These are phyloP conservation scores for Cephus sareptanus DNA, from an alignment of 2,888 invertebrate genomes.

Conservation along the genomic window DNA sequence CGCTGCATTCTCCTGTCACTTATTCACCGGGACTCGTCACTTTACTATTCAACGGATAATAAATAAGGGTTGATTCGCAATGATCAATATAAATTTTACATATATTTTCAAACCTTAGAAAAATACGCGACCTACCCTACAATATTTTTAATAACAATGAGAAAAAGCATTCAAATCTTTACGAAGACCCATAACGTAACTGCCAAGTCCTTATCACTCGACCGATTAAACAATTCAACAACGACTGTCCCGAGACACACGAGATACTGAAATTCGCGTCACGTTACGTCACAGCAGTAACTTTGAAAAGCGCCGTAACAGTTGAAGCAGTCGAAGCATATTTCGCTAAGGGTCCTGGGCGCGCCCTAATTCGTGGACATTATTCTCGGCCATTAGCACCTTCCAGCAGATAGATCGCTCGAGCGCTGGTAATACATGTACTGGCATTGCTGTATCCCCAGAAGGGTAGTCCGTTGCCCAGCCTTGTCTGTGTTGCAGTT, in stretches of 20 bases:
- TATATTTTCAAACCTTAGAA: background rate
- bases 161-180: no score
- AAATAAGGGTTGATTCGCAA: background rate
- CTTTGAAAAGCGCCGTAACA: background rate
- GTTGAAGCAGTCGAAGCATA: background rate
- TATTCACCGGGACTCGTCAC: background rate
- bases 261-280: background rate
- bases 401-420: background rate
- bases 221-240: background rate
- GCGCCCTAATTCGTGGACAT: background rate
- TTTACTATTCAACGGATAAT: background rate
- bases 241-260: background rate
- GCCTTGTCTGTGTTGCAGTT: constrained; percentile 44
- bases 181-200: background rate
- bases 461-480: constrained; percentile 36
- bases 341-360: background rate
- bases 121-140: background rate
- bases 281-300: background rate
- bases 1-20: background rate
- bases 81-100: background rate
- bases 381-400: constrained; percentile 2
- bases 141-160: background rate
- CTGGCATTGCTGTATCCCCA: background rate
- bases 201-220: background rate
- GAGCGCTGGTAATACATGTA: background rate